A percentile compares a stretch with the other conserved stretches of the same genome.
Conservation (phyloP, 2,888 invertebrate genomes). For the Polia nebulosa region DNA sequence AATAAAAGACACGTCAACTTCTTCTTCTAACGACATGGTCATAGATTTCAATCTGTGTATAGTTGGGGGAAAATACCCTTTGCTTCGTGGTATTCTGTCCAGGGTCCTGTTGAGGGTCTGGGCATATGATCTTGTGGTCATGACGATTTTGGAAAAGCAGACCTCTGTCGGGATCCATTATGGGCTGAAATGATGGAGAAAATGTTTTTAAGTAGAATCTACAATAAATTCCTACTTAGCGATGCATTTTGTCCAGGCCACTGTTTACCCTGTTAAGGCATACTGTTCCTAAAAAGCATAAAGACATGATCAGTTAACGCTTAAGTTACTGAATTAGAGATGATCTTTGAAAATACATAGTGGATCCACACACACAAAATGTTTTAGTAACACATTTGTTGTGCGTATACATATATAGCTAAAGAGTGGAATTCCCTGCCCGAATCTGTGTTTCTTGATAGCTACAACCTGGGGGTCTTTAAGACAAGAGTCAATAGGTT, state of each 20-base stretch:
- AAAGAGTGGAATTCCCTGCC: too few relatives aligned
- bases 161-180: conserved; percentile 94
- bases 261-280: background rate
- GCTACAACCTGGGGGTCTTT: too few relatives aligned
- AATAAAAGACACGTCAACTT: conserved; percentile 68
- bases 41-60: conserved; percentile 94
- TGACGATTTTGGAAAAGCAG: conserved; percentile 95
- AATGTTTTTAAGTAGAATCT: background rate
- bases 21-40: conserved; percentile 94
- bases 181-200: conserved; percentile 80
- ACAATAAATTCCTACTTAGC: background rate
- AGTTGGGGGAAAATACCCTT: conserved; percentile 92
- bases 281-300: background rate
- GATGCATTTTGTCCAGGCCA: background rate
- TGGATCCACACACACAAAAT: too few relatives aligned
- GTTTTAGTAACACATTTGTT: too few relatives aligned
- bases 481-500: too few relatives aligned
- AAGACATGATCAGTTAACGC: background rate
- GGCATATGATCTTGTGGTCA: conserved; percentile 94
- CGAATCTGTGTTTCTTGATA: too few relatives aligned
- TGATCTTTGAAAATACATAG: too few relatives aligned
- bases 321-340: too few relatives aligned
- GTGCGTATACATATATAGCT: too few relatives aligned
- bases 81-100: conserved; percentile 93
- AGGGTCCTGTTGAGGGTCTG: conserved; percentile 92